These are phyloP conservation scores for Patiria pectinifera DNA, from an alignment of 53 echinoderm and acorn worm genomes.

Conservation along the genomic window DNA sequence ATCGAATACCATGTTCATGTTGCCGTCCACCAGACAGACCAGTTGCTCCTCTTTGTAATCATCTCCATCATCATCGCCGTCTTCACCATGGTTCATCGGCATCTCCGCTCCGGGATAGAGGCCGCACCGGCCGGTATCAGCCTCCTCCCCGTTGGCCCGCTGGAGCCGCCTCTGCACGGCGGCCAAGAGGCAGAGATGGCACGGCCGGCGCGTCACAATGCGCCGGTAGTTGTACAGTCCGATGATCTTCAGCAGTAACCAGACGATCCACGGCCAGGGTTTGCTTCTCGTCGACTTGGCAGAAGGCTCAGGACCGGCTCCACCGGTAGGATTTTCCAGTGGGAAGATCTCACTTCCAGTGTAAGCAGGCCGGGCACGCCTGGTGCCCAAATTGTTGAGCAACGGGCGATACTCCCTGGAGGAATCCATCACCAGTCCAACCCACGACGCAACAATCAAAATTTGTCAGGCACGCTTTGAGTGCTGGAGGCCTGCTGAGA, in stretches of 20 bases:
- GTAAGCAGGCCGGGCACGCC: not conserved
- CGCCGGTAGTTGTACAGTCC: slow-evolving; percentile 37
- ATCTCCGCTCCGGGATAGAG: not conserved
- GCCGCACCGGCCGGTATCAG: not conserved
- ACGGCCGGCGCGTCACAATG: slow-evolving; percentile 7
- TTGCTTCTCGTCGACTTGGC: not conserved
- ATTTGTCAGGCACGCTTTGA: not conserved
- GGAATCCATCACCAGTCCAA: not conserved
- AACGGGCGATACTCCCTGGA: not conserved
- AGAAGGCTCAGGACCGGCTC: not conserved
- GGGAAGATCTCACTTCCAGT: not conserved
- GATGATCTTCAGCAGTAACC: slow-evolving; percentile 33
- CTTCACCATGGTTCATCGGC: not conserved
- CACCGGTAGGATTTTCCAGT: not conserved
- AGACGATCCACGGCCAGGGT: slow-evolving; percentile 42
- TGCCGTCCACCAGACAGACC: not conserved
- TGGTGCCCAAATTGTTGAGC: not conserved
- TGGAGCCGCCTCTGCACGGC: not conserved
- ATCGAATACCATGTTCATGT: not conserved
- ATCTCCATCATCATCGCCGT: not conserved
- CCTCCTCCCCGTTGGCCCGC: not conserved
- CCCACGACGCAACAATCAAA: not conserved
- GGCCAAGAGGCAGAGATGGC: slow-evolving; percentile 18
- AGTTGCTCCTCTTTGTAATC: not conserved
- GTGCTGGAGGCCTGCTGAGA: too few species aligned